Percentiles rank a stretch among this genome's conserved stretches.
Evolutionary conservation across 1,140 invertebrate species (phyloP).

Genomic region (Pseudomyrmex gracilis): DNA sequence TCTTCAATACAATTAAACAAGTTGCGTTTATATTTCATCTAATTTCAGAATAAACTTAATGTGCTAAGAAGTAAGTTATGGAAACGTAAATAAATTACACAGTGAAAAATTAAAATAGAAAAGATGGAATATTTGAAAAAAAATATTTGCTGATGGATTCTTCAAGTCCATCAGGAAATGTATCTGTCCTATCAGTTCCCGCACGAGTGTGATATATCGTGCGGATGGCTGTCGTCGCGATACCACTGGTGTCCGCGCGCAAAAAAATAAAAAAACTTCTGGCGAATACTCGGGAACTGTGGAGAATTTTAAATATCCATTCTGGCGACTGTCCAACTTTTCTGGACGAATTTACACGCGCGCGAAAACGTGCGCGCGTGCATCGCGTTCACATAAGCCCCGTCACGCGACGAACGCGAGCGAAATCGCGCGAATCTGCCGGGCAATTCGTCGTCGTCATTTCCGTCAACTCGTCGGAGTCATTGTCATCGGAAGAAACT

Average conservation of each 20-base stretch:
- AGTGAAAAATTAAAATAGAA: neutral
- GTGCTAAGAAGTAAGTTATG: too few relatives aligned
- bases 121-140: neutral
- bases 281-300: constrained; percentile 56
- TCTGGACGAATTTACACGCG: constrained; percentile 77
- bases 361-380: constrained; percentile 54
- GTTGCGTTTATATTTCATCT: constrained; percentile 6
- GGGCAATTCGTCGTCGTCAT: constrained; percentile 58
- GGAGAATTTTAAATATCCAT: constrained; percentile 80
- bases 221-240: neutral
- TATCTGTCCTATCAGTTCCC: neutral
- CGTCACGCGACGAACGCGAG: constrained; percentile 16
- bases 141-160: neutral
- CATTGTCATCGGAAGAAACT: constrained; percentile 52
- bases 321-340: constrained; percentile 75
- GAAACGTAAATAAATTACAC: neutral
- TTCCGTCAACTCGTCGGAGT: constrained; percentile 64
- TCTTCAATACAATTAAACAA: neutral
- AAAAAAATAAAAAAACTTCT: constrained; percentile 37
- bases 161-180: neutral
- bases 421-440: constrained; percentile 3
- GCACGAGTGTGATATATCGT: neutral
- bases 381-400: constrained; percentile 59
- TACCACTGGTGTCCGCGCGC: neutral
- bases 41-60: too few relatives aligned